Percentiles rank a stretch among this genome's conserved stretches.
Conservation (phyloP, 2,888 invertebrate genomes). For the Orgyia antiqua region DNA sequence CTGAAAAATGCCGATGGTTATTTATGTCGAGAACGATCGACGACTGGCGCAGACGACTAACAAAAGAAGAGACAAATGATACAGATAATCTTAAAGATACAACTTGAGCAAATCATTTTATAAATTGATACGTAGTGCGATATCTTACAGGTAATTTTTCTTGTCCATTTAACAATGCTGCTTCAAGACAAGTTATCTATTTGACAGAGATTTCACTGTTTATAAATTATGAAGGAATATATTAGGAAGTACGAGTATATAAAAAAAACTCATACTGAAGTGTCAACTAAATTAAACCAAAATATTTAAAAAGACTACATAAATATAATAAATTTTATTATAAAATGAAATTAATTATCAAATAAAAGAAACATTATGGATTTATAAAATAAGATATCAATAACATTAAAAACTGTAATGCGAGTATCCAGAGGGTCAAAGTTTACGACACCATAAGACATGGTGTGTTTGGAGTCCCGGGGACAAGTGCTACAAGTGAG, state of each 20-base stretch:
- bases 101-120: conserved; percentile 31
- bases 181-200: too few relatives aligned
- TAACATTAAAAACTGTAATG: conserved; percentile 27
- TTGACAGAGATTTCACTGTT: too few relatives aligned
- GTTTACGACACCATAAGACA: conserved; percentile 56
- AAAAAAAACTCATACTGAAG: too few relatives aligned
- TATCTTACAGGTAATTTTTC: conserved; percentile 5
- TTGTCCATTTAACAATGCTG: too few relatives aligned
- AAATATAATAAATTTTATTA: too few relatives aligned
- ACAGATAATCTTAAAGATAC: conserved; percentile 58
- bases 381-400: conserved; percentile 25
- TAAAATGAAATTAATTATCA: too few relatives aligned
- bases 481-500: conserved; percentile 49
- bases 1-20: conserved; percentile 66
- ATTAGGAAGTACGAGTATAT: too few relatives aligned
- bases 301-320: too few relatives aligned
- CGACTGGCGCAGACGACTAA: conserved; percentile 47
- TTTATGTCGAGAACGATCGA: conserved; percentile 59
- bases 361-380: too few relatives aligned
- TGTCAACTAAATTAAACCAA: too few relatives aligned
- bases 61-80: conserved; percentile 72
- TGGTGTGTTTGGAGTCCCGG: conserved; percentile 45
- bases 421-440: conserved; percentile 33
- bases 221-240: too few relatives aligned
- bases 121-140: conserved; percentile 21